Conservation (phyloP, 1,140 invertebrate species). For the Diuraphis noxia region DNA sequence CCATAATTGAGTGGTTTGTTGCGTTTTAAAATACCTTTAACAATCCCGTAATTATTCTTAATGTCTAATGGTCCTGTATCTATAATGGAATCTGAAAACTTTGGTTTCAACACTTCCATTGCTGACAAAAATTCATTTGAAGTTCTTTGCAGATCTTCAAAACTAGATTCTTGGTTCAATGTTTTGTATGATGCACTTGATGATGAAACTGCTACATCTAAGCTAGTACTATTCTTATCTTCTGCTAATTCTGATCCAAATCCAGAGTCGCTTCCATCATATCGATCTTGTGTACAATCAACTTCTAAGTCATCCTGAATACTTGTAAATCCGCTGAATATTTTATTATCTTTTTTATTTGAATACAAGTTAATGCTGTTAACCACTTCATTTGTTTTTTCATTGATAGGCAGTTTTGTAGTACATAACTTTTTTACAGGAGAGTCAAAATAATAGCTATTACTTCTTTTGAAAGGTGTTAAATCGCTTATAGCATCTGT, state of each 20-base stretch:
- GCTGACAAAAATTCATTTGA: slow-evolving; percentile 53
- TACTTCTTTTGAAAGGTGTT: slow-evolving; percentile 44
- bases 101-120: slow-evolving; percentile 52
- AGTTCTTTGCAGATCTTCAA: slow-evolving; percentile 50
- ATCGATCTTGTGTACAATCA: slow-evolving; percentile 61
- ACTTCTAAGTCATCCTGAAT: slow-evolving; percentile 36
- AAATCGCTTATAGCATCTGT: slow-evolving; percentile 8
- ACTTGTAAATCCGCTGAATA: slow-evolving; percentile 18
- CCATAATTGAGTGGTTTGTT: background rate
- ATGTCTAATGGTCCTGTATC: slow-evolving; percentile 45
- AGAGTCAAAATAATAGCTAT: slow-evolving; percentile 45
- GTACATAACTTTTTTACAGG: slow-evolving; percentile 45
- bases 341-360: slow-evolving; percentile 8
- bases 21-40: slow-evolving; percentile 66
- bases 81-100: slow-evolving; percentile 12
- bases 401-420: background rate
- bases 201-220: background rate
- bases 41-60: slow-evolving; percentile 55
- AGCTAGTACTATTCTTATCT: slow-evolving; percentile 57
- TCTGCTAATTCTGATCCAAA: slow-evolving; percentile 64
- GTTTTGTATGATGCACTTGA: slow-evolving; percentile 25
- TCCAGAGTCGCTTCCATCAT: slow-evolving; percentile 81
- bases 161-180: slow-evolving; percentile 28
- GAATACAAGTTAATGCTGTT: background rate
- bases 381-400: background rate